phyloP scores from a whole-genome alignment of 2,888 invertebrate genomes.

The Ichneumon xanthorius region DNA sequence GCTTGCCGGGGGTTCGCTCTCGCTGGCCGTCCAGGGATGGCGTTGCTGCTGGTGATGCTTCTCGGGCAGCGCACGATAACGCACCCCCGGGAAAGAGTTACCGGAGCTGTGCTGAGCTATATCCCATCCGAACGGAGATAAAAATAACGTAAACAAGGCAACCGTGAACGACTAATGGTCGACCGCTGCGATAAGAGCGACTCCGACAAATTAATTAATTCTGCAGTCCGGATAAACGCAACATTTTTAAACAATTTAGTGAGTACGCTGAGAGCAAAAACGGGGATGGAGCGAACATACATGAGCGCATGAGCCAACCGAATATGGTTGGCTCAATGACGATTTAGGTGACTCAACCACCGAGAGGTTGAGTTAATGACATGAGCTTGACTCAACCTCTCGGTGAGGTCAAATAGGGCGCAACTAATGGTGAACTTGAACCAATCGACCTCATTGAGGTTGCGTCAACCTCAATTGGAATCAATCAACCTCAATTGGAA shows the following conservation, averaged over 20 bases:
- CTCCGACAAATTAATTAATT: background rate
- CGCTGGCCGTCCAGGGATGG: constrained; percentile 27
- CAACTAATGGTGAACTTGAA: too few relatives aligned
- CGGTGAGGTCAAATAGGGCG: too few relatives aligned
- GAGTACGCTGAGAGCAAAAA: too few relatives aligned
- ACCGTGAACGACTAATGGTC: background rate
- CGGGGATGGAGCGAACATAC: too few relatives aligned
- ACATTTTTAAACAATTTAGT: too few relatives aligned
- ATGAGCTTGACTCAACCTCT: too few relatives aligned
- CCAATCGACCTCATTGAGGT: background rate
- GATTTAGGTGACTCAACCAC: too few relatives aligned
- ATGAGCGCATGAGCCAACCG: too few relatives aligned
- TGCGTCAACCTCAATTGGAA: too few relatives aligned
- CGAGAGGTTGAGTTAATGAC: too few relatives aligned
- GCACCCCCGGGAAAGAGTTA: constrained; percentile 46
- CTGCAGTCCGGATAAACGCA: background rate
- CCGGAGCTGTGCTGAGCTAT: background rate
- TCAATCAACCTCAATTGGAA: background rate
- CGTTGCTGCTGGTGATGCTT: constrained; percentile 33
- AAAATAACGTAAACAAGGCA: background rate
- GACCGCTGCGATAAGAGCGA: background rate
- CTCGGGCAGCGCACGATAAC: constrained; percentile 35
- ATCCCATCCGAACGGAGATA: background rate
- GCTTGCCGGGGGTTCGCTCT: constrained; percentile 52
- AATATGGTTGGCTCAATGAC: too few relatives aligned